Conservation (phyloP, 1,140 invertebrate genomes). For the Neotoxoptera formosana region DNA sequence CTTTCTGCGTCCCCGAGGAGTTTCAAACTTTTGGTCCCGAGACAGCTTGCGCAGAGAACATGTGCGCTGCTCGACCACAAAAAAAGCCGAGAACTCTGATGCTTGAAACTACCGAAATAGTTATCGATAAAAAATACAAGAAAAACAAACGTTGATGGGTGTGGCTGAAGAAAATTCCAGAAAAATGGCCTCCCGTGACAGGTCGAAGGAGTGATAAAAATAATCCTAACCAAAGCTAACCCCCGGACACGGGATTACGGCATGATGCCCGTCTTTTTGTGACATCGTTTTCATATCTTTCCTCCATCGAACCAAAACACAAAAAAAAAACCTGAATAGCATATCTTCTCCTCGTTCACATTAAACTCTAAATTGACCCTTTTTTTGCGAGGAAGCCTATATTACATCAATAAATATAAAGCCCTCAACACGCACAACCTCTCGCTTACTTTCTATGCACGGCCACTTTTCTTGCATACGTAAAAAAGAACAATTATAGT, state of each 20-base stretch:
- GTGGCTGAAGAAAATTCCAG: not conserved
- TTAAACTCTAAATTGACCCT: not conserved
- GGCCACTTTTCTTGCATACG: not conserved
- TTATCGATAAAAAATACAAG: slow-evolving; percentile 7
- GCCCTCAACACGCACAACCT: not conserved
- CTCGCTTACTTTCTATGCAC: no score
- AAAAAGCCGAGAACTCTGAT: not conserved
- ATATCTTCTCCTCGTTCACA: not conserved
- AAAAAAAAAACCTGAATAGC: not conserved
- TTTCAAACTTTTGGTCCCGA: not conserved
- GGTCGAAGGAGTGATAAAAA: not conserved
- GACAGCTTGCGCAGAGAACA: not conserved
- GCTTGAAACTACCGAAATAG: not conserved
- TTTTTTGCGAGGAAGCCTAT: not conserved
- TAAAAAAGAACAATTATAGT: not conserved
- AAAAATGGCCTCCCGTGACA: not conserved
- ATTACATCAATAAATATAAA: not conserved
- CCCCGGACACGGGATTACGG: not conserved
- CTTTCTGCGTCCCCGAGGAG: not conserved
- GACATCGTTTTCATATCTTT: not conserved
- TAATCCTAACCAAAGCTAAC: slow-evolving; percentile 12
- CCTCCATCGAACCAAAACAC: not conserved
- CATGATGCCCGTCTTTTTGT: not conserved
- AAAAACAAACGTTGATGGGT: not conserved
- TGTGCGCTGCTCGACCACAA: not conserved